Conservation (phyloP, 1,140 invertebrate genomes). For the Zaprionus capensis region DNA sequence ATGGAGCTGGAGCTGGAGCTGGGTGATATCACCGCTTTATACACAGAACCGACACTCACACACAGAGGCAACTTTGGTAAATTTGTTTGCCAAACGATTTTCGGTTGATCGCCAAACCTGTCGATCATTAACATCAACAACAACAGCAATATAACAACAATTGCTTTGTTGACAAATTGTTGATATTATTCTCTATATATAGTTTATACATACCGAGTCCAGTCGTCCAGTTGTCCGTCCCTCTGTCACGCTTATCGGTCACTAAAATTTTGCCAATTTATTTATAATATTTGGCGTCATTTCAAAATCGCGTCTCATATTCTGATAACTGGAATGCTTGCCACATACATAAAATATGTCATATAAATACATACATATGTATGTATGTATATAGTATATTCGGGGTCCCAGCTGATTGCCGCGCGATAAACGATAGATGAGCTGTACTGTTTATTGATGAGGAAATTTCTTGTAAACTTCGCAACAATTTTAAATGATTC, state of each 20-base stretch:
- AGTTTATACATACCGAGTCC: background rate
- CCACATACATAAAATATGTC: background rate
- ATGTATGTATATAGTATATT: too few species aligned
- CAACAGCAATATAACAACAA: background rate
- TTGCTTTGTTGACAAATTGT: slow-evolving; percentile 21
- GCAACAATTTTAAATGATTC: slow-evolving; percentile 8
- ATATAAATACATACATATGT: background rate
- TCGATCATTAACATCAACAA: slow-evolving; percentile 23
- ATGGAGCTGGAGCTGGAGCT: background rate
- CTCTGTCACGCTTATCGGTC: slow-evolving; percentile 34
- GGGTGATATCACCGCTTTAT: slow-evolving; percentile 72
- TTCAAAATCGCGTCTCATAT: background rate
- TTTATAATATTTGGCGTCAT: slow-evolving; percentile 41
- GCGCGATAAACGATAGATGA: slow-evolving; percentile 24
- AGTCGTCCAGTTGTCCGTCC: background rate
- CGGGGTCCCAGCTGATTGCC: slow-evolving; percentile 20
- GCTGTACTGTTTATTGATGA: slow-evolving; percentile 11
- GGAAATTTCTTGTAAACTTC: background rate
- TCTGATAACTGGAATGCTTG: slow-evolving; percentile 23
- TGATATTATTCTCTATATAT: slow-evolving; percentile 2
- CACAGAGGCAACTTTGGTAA: slow-evolving; percentile 36
- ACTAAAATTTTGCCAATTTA: slow-evolving; percentile 22
- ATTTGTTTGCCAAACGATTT: slow-evolving; percentile 60
- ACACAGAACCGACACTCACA: background rate
- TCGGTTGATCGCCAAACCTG: slow-evolving; percentile 45